phyloP scores from a whole-genome alignment of 2,888 invertebrate species.

The Lycia hirtaria region DNA sequence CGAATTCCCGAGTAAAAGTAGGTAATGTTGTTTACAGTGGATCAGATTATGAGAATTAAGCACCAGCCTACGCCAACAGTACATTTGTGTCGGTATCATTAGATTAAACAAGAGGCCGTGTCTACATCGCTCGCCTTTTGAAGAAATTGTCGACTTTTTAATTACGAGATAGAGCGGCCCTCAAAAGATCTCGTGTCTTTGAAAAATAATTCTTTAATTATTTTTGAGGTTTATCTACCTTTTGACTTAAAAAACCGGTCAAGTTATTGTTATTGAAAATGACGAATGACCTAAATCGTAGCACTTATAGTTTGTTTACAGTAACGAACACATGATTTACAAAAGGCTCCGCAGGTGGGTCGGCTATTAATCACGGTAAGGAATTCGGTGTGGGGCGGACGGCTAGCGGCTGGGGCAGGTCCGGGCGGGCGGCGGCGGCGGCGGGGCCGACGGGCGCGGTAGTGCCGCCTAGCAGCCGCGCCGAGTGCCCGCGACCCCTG shows the following conservation, averaged over 20 bases:
- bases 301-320: slow-evolving; percentile 55
- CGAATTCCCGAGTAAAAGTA: slow-evolving; percentile 8
- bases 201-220: too few species aligned
- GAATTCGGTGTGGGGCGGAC: slow-evolving; percentile 61
- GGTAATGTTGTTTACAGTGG: slow-evolving; percentile 7
- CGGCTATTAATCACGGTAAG: slow-evolving; percentile 78
- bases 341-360: slow-evolving; percentile 84
- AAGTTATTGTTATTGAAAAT: slow-evolving; percentile 1
- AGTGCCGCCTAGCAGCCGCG: slow-evolving; percentile 73
- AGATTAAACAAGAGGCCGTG: slow-evolving; percentile 5
- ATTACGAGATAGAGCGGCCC: not conserved
- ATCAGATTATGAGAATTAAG: slow-evolving; percentile 16
- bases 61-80: slow-evolving; percentile 6
- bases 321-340: slow-evolving; percentile 66
- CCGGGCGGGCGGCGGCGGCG: slow-evolving; percentile 54
- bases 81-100: slow-evolving; percentile 8
- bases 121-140: slow-evolving; percentile 1
- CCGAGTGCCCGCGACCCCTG: slow-evolving; percentile 69
- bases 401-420: slow-evolving; percentile 51
- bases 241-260: not conserved
- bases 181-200: not conserved
- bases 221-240: not conserved
- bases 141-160: not conserved
- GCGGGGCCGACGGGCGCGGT: slow-evolving; percentile 69
- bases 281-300: slow-evolving; percentile 23